These are phyloP conservation scores for Melanotaenia boesemani DNA, from an alignment of 2,797 vertebrate genomes.

Conservation along the genomic window DNA sequence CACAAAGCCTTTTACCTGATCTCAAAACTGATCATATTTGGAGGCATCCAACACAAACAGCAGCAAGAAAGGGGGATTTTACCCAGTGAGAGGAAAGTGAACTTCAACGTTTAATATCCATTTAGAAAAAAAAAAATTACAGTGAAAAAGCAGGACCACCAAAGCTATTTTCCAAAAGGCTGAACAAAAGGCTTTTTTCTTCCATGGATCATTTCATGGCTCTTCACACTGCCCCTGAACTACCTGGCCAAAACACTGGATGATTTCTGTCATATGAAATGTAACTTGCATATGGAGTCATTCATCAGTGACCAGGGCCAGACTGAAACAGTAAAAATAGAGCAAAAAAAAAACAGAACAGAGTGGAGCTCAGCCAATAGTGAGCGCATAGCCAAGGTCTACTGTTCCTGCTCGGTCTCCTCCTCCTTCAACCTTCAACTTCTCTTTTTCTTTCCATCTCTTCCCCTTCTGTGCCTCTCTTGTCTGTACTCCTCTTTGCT, in stretches of 20 bases:
- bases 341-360: conserved; percentile 74
- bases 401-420: conserved; percentile 51
- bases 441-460: conserved; percentile 64
- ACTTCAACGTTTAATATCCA: background rate
- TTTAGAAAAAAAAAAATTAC: background rate
- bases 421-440: conserved; percentile 38
- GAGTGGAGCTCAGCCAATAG: conserved; percentile 45
- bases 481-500: conserved; percentile 39
- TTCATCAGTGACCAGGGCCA: conserved; percentile 72
- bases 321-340: conserved; percentile 75
- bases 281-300: conserved; percentile 72
- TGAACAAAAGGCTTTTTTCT: conserved; percentile 10
- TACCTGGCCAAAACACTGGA: conserved; percentile 42
- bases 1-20: conserved; percentile 2
- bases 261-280: conserved; percentile 63
- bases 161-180: conserved; percentile 7
- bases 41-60: conserved; percentile 2
- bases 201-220: conserved; percentile 14
- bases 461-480: conserved; percentile 60
- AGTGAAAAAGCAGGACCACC: background rate
- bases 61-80: background rate
- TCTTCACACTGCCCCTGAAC: conserved; percentile 13
- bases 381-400: conserved; percentile 58
- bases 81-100: background rate
- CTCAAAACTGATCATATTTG: conserved; percentile 13